Percentiles rank a stretch among this genome's conserved stretches.
Conservation (phyloP, 2,888 invertebrate species). For the Pristionchus japonicus region DNA sequence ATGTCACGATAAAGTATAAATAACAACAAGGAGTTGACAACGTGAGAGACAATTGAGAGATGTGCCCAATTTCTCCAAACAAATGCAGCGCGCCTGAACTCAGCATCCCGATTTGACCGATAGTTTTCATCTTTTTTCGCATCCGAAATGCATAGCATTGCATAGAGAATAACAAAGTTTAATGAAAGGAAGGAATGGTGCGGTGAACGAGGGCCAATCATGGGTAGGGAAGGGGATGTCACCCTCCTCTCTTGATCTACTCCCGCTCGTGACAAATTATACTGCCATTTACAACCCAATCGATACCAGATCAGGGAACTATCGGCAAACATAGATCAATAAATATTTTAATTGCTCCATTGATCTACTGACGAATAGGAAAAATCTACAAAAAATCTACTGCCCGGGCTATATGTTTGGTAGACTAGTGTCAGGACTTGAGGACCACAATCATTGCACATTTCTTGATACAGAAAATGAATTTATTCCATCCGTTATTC, state of each 20-base stretch:
- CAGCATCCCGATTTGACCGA: no score
- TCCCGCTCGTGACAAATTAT: not conserved
- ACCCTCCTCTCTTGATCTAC: slow-evolving; percentile 5
- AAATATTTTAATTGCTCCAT: not conserved
- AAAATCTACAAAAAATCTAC: no score
- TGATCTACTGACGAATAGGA: not conserved
- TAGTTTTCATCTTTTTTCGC: no score
- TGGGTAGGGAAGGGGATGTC: not conserved
- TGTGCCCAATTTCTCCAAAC: no score
- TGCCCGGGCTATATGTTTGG: no score
- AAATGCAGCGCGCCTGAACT: no score
- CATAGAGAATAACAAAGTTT: no score
- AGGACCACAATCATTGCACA: not conserved
- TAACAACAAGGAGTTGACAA: no score
- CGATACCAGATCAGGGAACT: not conserved
- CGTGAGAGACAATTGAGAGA: no score
- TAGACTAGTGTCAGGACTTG: not conserved
- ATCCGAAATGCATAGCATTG: no score
- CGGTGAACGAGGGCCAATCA: not conserved
- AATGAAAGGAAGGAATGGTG: not conserved
- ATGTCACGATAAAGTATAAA: no score
- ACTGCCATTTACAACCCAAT: slow-evolving; percentile 5
- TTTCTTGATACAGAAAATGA: not conserved
- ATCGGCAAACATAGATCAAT: not conserved
- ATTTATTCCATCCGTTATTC: not conserved